A percentile compares a stretch with the other conserved stretches of the same genome.
Conservation (phyloP, 2,113 vertebrate species). For the Burhinus bistriatus region DNA sequence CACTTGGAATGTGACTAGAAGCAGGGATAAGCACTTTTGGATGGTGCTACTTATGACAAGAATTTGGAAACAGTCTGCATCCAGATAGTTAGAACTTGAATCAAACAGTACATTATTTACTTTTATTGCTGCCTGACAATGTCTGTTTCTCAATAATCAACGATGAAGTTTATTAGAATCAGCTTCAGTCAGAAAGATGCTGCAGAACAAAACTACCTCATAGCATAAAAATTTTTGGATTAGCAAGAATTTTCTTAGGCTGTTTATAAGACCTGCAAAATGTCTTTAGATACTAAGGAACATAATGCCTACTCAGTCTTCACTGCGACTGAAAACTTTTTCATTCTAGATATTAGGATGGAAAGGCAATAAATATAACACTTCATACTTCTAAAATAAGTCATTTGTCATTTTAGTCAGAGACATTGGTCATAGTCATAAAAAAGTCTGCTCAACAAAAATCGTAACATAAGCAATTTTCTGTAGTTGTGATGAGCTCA, state of each 20-base stretch:
- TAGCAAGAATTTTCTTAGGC: background rate
- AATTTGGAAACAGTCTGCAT: constrained; percentile 40
- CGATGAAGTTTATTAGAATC: constrained; percentile 45
- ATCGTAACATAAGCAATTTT: background rate
- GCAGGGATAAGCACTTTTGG: constrained; percentile 24
- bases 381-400: background rate
- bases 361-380: background rate
- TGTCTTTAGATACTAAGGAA: background rate
- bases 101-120: constrained; percentile 5
- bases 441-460: background rate
- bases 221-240: constrained; percentile 5
- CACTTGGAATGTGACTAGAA: constrained; percentile 40
- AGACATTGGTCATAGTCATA: background rate
- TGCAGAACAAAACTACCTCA: constrained; percentile 26
- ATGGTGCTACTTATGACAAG: constrained; percentile 32
- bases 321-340: background rate
- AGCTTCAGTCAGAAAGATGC: constrained; percentile 39
- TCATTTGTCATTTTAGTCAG: background rate
- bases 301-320: background rate
- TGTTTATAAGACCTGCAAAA: background rate
- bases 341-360: background rate
- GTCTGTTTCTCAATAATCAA: constrained; percentile 41
- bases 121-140: constrained; percentile 49
- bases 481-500: background rate
- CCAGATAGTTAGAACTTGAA: constrained; percentile 32